A percentile compares a stretch with the other conserved stretches of the same genome.
Evolutionary conservation across 2,113 vertebrate species (phyloP).

Genomic region (Xenopus laevis): DNA sequence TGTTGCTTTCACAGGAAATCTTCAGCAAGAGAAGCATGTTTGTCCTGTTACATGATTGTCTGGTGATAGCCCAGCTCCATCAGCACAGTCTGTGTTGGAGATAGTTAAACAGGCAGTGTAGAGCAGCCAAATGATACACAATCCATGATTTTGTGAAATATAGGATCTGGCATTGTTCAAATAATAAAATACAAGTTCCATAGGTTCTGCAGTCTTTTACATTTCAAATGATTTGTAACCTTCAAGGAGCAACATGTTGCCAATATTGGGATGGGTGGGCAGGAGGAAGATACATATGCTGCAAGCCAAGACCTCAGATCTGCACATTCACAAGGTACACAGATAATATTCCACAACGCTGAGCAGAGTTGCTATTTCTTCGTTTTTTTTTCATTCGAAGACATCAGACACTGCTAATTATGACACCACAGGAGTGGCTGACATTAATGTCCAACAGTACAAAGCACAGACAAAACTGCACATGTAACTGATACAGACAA

Average conservation of each 20-base stretch:
- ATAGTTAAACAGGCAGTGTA: background rate
- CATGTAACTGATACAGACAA: conserved; percentile 13
- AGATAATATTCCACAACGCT: conserved; percentile 11
- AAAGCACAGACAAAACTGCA: conserved; percentile 15
- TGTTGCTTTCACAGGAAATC: conserved; percentile 8
- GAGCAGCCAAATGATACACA: background rate
- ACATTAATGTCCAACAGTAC: conserved; percentile 9
- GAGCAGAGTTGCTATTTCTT: conserved; percentile 5
- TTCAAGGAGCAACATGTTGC: background rate
- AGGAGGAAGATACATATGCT: background rate
- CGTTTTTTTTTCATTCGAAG: background rate
- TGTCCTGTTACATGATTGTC: conserved; percentile 35
- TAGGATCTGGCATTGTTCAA: background rate
- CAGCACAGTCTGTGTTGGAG: background rate
- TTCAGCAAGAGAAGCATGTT: conserved; percentile 1
- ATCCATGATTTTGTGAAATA: background rate
- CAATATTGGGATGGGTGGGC: background rate
- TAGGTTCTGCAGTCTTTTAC: conserved; percentile 9
- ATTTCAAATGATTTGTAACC: conserved; percentile 1
- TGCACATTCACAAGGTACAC: background rate
- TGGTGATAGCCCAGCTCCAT: conserved; percentile 9
- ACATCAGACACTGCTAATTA: background rate
- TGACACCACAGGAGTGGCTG: conserved; percentile 18
- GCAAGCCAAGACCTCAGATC: conserved; percentile 1
- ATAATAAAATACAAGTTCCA: background rate